Evolutionary conservation across 2,888 invertebrate species (phyloP).

Genomic region (Apamea crenata): DNA sequence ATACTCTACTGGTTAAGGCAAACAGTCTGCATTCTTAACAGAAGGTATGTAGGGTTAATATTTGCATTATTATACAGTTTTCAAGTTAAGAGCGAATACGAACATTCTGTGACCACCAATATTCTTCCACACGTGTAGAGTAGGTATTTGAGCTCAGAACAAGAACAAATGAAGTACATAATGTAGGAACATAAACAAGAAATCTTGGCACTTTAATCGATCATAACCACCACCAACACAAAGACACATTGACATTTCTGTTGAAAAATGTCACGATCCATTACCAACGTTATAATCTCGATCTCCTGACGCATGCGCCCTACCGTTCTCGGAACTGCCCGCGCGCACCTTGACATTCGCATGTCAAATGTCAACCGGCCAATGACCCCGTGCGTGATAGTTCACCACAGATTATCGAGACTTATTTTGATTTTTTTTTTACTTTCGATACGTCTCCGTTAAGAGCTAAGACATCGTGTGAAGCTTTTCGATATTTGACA

Average conservation of each 20-base stretch:
- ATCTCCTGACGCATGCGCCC: conserved; percentile 66
- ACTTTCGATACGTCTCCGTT: conserved; percentile 57
- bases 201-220: conserved; percentile 47
- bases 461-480: conserved; percentile 37
- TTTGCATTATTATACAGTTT: background rate
- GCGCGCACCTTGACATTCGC: conserved; percentile 87
- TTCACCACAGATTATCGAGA: conserved; percentile 73
- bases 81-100: conserved; percentile 14
- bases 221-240: conserved; percentile 55
- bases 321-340: conserved; percentile 74
- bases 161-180: conserved; percentile 24
- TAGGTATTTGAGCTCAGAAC: background rate
- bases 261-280: conserved; percentile 63
- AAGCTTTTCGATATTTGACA: conserved; percentile 48
- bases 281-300: conserved; percentile 67
- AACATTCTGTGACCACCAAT: background rate
- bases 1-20: background rate
- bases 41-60: conserved; percentile 2
- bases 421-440: conserved; percentile 68
- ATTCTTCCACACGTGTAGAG: background rate
- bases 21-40: conserved; percentile 20
- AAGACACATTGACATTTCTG: conserved; percentile 68
- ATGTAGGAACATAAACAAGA: conserved; percentile 21
- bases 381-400: conserved; percentile 83
- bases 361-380: conserved; percentile 89